Evolutionary conservation across 1,140 invertebrate genomes (phyloP), one percentile per base, ranked within the genome.

Genomic region (Anoplolepis gracilipes): DNA sequence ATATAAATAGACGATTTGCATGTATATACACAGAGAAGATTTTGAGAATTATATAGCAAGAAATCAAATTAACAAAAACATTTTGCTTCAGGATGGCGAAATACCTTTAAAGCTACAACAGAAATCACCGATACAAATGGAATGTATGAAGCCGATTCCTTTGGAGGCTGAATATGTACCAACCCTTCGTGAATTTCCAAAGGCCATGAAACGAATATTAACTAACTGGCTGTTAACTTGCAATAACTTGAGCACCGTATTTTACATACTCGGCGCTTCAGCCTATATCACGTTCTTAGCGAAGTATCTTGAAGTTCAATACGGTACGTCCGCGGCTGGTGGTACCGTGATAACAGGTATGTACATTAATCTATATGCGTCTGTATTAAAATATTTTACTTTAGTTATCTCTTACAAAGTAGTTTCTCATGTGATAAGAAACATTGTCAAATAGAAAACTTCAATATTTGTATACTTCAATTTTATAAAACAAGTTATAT

Each of bases 261-360:
- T 96, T 86, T 96, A 96, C 78, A 95, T 97, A 16, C 93, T 97
- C 61, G 97, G 97, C 6, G 95, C 96, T 7, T 95, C 96, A 7
- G 96, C 96, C 0, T 97, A 97, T 77, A 96, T 97, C 86, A 97
- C 96, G 2, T 97, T 96, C 88, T 93, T 97, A 87, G 96, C 96
- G 7, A 97, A 97, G 89, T 97, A 97, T 89, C 95, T 97, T 87
- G 97, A 97, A 93, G 95, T 97, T 6, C 96, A 97, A 88, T 97
- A 96, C 85, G 94, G 96, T 87, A 96, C 96, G 73, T 96, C 96
- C 0, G 95, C 97, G 10, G 96, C 96, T 13, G 94, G 93, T 62
- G 97, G 97, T 19, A 97, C 96, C 10, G 93, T 96, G 33, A 93
- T 97, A 84, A 95, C 96, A 88, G 97, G 97, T 95, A 93, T 13